Conservation (phyloP, 2,113 vertebrate genomes). For the Galemys pyrenaicus region DNA sequence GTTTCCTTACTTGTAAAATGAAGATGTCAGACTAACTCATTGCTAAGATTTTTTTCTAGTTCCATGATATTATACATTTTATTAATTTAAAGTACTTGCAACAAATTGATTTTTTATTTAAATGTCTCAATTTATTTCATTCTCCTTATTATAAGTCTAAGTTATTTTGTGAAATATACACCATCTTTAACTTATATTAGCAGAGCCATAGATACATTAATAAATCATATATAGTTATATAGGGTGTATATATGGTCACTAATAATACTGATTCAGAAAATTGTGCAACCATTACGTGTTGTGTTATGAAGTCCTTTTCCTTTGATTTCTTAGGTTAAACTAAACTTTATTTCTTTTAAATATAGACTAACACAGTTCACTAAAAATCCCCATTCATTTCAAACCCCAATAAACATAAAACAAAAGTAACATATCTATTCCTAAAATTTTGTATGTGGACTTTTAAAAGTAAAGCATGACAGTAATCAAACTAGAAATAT, state of each 20-base stretch:
- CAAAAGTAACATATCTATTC: background rate
- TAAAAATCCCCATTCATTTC: background rate
- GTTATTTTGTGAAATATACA: too few relatives aligned
- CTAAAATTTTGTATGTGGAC: background rate
- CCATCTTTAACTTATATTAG: too few relatives aligned
- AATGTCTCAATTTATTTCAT: too few relatives aligned
- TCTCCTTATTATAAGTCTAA: too few relatives aligned
- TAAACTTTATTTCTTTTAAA: background rate
- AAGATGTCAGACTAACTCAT: background rate
- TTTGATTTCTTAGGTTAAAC: too few relatives aligned
- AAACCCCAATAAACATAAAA: background rate
- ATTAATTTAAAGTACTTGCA: background rate
- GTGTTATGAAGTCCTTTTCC: too few relatives aligned
- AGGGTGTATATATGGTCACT: too few relatives aligned
- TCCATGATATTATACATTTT: background rate
- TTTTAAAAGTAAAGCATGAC: background rate
- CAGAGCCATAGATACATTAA: too few relatives aligned
- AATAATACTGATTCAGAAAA: too few relatives aligned
- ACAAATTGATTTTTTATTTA: background rate
- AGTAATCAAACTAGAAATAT: background rate
- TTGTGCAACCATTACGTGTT: too few relatives aligned
- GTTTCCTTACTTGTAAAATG: conserved; percentile 12
- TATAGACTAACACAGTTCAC: background rate
- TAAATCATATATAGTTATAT: too few relatives aligned
- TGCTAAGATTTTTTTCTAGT: background rate